Base-by-base conservation (phyloP, 2,888 invertebrate genomes). In the Aporophyla nigra region DNA sequence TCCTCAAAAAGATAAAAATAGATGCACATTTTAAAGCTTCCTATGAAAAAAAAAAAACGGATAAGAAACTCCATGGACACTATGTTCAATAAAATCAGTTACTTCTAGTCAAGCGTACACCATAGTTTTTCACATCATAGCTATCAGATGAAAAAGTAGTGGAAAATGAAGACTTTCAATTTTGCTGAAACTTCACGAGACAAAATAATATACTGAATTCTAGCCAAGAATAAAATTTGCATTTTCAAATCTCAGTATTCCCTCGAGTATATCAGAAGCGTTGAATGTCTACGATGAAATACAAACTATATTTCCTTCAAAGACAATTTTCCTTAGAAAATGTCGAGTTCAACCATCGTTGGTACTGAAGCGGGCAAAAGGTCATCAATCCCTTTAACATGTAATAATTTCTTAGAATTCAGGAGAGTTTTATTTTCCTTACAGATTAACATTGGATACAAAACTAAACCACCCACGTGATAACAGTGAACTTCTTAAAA, bases 271-370 rank as follows among this genome's bases (percentile, higher is more conserved):
- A 67, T 62, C 19, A 56, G 59, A 78, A 24, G 33, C 67, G 14
- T 24, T 67, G 49, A 40, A 62, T 81, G 67, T 51, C 43, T 53
- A 54, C 63, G 21, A 63, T 46, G 21, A 76, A 65, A 54, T 70
- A 70, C 33, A 77, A 65, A 82, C 40, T 70, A 49, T 58, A 76
- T 80, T 76, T 65, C 12, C 21, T 33, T 1, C 12, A 27, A 40
- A 76, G 58, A 70, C 33, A 33, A 82, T 77, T 59, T 76, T 82
- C 58, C 65, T 70, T 33, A 33, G 58, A 79, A 73, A 49, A 19
- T 54, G 24, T 75, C 0, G n/a, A 53, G 53, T 54, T 43, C 16
- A 69, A 53, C 14, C 24, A 43, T 63, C 80, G 16, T 21, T 7
- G 27, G 6, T 51, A 12, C 21, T 75, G 10, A 56, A 76, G 49